A percentile compares a stretch with the other conserved stretches of the same genome.
Evolutionary conservation across 2,113 vertebrate species (phyloP).

Genomic region (Sapajus apella): DNA sequence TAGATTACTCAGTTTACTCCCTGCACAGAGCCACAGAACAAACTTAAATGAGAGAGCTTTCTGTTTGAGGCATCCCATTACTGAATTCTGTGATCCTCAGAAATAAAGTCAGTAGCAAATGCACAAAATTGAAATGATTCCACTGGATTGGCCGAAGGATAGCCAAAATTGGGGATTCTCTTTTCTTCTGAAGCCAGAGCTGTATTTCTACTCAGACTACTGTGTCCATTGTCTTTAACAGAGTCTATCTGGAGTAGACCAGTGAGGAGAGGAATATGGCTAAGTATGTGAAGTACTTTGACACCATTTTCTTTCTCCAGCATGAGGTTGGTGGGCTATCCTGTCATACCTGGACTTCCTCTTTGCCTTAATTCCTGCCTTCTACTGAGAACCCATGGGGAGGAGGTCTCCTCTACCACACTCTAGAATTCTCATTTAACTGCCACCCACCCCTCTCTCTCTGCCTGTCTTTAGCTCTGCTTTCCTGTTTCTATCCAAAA

Average conservation of each 20-base stretch:
- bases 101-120: not conserved
- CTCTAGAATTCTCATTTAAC: not conserved
- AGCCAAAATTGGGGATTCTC: not conserved
- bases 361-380: not conserved
- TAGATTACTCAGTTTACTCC: not conserved
- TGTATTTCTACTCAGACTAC: not conserved
- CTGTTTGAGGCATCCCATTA: not conserved
- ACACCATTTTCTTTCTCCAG: not conserved
- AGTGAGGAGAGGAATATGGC: not conserved
- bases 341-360: not conserved
- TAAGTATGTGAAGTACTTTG: not conserved
- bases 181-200: not conserved
- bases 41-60: not conserved
- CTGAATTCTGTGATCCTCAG: not conserved
- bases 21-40: not conserved
- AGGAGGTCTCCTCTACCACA: not conserved
- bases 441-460: not conserved
- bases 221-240: not conserved
- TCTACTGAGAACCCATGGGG: not conserved
- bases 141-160: not conserved
- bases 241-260: not conserved
- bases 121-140: not conserved
- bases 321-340: not conserved
- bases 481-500: not conserved
- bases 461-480: not conserved